Evolutionary conservation across 2,113 vertebrate genomes (phyloP).

Genomic region (Arizona elegans): DNA sequence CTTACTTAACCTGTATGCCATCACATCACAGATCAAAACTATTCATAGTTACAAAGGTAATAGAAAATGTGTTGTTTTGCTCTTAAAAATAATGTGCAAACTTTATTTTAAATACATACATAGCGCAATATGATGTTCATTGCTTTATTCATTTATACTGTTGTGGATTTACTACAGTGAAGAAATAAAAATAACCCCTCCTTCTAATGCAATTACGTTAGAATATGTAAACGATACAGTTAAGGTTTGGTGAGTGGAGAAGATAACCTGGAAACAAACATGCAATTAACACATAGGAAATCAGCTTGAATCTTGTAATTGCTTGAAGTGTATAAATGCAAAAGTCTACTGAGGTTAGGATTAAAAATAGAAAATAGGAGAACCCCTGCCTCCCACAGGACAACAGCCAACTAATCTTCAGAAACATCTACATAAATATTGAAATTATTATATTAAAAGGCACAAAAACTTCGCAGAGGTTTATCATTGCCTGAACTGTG

Average conservation of each 20-base stretch:
- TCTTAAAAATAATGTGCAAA: not conserved
- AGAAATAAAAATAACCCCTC: not conserved
- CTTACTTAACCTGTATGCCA: not conserved
- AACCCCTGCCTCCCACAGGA: not conserved
- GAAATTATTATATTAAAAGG: not conserved
- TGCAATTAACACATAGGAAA: not conserved
- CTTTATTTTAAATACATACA: not conserved
- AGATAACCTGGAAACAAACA: not conserved
- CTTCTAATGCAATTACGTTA: not conserved
- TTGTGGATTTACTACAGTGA: not conserved
- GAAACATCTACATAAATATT: not conserved
- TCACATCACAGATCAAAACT: not conserved
- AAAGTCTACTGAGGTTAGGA: not conserved
- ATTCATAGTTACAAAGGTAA: not conserved
- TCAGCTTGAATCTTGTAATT: not conserved
- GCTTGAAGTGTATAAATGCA: not conserved
- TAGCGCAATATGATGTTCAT: not conserved
- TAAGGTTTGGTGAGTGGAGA: not conserved
- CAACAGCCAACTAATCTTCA: not conserved
- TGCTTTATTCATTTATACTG: not conserved
- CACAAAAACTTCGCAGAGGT: not conserved
- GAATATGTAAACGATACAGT: not conserved
- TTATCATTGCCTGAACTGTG: not conserved
- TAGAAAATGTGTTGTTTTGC: not conserved
- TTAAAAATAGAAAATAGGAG: not conserved